These are phyloP conservation scores for Pseudochaenichthys georgianus DNA, from an alignment of 2,797 vertebrate species.

Conservation along the genomic window DNA sequence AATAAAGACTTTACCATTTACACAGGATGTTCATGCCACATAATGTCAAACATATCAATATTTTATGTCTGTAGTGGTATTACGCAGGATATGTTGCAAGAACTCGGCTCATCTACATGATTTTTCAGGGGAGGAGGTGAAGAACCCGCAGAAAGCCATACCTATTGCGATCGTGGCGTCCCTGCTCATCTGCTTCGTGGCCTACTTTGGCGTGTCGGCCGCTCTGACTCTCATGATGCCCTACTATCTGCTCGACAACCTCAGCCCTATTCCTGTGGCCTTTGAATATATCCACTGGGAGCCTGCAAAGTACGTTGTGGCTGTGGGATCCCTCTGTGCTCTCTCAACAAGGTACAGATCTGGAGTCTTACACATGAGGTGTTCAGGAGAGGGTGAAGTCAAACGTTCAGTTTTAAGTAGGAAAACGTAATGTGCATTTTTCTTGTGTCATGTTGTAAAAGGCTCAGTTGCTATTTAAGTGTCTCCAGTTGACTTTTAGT, in stretches of 20 bases:
- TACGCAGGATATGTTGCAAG: no score
- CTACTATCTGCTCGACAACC: slow-evolving; percentile 82
- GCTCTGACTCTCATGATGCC: slow-evolving; percentile 48
- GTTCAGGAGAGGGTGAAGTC: no score
- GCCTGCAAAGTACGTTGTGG: slow-evolving; percentile 82
- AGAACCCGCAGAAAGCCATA: slow-evolving; percentile 85
- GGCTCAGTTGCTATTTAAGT: neutral
- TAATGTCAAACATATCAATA: neutral
- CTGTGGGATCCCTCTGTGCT: slow-evolving; percentile 87
- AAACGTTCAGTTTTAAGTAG: no score
- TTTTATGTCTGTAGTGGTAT: neutral
- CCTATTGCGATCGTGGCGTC: slow-evolving; percentile 84
- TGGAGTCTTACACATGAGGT: neutral
- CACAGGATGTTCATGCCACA: no score
- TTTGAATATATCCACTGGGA: slow-evolving; percentile 86
- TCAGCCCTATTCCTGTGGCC: slow-evolving; percentile 85
- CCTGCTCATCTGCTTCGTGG: slow-evolving; percentile 86
- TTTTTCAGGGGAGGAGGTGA: slow-evolving; percentile 86
- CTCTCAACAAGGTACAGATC: slow-evolving; percentile 84
- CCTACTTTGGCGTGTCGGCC: slow-evolving; percentile 86
- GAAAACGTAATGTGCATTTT: no score
- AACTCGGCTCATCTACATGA: neutral
- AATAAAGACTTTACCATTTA: no score
- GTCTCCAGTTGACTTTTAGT: neutral
- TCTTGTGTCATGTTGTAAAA: neutral